Evolutionary conservation across 1,140 invertebrate genomes (phyloP), one percentile per base, ranked within the genome.

Genomic region (Phymastichus coffea): DNA sequence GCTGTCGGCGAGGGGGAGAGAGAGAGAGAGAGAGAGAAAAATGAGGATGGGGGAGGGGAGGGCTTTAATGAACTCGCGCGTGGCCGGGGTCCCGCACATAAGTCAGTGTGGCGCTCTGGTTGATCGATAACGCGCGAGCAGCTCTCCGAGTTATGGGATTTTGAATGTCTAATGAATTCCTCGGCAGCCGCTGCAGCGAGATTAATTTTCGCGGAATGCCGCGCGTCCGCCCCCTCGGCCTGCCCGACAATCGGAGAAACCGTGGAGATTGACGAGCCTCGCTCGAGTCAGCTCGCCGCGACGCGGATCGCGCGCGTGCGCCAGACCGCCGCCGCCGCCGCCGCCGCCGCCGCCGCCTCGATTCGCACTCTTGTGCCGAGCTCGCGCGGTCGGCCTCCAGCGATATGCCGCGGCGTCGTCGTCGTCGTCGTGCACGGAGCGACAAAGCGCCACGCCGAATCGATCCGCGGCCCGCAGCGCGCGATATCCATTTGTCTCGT

Each of bases 161-260:
- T 41, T 41, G 51, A 41, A 53, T 53, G 38, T 53, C 51, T 53
- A 53, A 53, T 53, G 51, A 53, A 53, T 53, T 53, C 25, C 38
- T 26, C 25, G 14, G 30, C 28, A 26, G 15, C 20, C 47, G 26
- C 35, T n/a, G n/a, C 8, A 12, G 19, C n/a, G 22, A 40, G 49
- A 52, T 52, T 52, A 52, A 52, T 52, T 52, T 23, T 40, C 37
- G 15, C 3, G 15, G 23, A 38, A 51, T n/a, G 28, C 15, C 19
- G 4, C 19, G 43, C 41, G 64, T n/a, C n/a, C 38, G 53, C 44
- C 35, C 47, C 28, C 65, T 65, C 57, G 57, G 64, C n/a, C n/a
- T n/a, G n/a, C n/a, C n/a, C 72, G 73, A 73, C 72, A 73, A 76
- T 72, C 68, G 70, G 66, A 69, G 68, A 66, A 68, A 68, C 64